Percentiles rank a stretch among this genome's conserved stretches.
Evolutionary conservation across 2,113 vertebrate species (phyloP).

Genomic region (Pelecanoides urinatrix): DNA sequence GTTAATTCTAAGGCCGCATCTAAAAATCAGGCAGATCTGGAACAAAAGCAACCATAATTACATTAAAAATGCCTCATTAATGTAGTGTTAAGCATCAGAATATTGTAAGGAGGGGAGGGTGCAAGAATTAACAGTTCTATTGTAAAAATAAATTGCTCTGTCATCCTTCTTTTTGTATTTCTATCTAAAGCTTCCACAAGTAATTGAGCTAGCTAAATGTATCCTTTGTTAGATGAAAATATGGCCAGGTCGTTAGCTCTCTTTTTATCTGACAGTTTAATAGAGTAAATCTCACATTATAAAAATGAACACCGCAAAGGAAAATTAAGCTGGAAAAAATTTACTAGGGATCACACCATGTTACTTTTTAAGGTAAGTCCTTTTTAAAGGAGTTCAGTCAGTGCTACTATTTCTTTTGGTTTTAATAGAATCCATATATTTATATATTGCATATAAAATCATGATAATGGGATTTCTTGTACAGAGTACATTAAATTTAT

Average conservation of each 20-base stretch:
- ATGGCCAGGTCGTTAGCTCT: constrained; percentile 2
- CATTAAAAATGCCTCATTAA: constrained; percentile 36
- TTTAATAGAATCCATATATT: constrained; percentile 14
- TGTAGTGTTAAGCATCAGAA: constrained; percentile 7
- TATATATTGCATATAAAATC: background rate
- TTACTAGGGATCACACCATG: background rate
- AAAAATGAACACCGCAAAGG: constrained; percentile 23
- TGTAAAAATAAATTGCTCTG: constrained; percentile 57
- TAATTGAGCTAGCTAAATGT: constrained; percentile 44
- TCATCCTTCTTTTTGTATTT: background rate
- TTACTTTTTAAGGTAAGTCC: background rate
- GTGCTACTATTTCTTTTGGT: background rate
- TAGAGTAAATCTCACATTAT: background rate
- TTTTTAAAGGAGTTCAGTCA: background rate
- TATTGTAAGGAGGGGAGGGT: constrained; percentile 12
- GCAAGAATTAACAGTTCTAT: constrained; percentile 48
- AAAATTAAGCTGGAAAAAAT: constrained; percentile 30
- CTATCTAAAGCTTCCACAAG: constrained; percentile 3
- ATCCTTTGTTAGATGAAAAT: constrained; percentile 49
- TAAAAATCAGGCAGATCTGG: constrained; percentile 4
- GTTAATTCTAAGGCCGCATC: constrained; percentile 19
- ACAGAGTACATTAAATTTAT: background rate
- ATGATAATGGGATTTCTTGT: background rate
- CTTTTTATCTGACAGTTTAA: constrained; percentile 44
- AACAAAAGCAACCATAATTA: constrained; percentile 54